Evolutionary conservation across 2,113 vertebrate species (phyloP).

Genomic region (Hiodon alosoides): DNA sequence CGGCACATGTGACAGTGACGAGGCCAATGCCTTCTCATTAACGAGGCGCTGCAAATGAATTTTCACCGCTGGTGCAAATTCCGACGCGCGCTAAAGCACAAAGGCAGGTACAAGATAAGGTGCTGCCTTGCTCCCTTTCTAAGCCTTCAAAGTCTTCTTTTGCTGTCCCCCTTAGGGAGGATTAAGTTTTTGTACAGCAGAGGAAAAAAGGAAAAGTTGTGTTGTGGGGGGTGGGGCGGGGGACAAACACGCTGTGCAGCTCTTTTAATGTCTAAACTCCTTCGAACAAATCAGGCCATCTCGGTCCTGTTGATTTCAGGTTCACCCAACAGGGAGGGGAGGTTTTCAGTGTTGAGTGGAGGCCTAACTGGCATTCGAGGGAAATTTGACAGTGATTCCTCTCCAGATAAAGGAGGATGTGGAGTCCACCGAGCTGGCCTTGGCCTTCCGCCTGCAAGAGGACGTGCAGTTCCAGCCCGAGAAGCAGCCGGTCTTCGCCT

Average conservation of each 20-base stretch:
- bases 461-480: constrained; percentile 45
- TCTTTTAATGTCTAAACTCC: no score
- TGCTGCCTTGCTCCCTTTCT: background rate
- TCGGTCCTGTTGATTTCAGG: no score
- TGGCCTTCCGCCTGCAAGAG: constrained; percentile 60
- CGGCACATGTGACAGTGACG: constrained; percentile 2
- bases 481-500: constrained; percentile 69
- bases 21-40: constrained; percentile 22
- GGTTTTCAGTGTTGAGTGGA: background rate
- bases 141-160: constrained; percentile 16
- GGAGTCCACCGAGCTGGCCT: constrained; percentile 62
- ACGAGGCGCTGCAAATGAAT: constrained; percentile 23
- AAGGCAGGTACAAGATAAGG: background rate
- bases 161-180: background rate
- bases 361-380: background rate
- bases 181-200: no score
- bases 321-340: background rate
- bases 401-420: constrained; percentile 63
- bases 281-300: no score
- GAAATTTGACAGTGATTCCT: background rate
- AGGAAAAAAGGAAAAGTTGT: no score
- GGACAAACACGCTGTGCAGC: no score
- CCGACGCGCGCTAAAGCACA: constrained; percentile 4
- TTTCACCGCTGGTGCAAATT: constrained; percentile 16
- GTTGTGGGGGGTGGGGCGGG: no score